Conservation (phyloP, 2,797 vertebrate genomes). For the Caiman crocodilus region DNA sequence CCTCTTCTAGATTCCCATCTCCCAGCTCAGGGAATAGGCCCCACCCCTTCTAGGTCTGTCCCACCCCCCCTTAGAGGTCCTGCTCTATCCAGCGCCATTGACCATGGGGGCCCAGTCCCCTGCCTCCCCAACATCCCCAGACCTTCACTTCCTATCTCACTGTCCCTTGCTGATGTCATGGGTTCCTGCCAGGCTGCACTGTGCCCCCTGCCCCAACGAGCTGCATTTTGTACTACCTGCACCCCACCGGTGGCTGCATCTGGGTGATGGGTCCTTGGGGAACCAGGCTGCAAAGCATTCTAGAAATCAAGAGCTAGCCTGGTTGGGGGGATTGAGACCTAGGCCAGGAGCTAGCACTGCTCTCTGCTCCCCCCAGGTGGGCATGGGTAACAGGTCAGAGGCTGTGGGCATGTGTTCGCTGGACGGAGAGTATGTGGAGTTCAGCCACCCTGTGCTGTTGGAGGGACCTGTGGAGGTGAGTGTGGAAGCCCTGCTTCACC, state of each 20-base stretch:
- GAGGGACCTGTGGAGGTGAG: slow-evolving; percentile 91
- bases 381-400: slow-evolving; percentile 67
- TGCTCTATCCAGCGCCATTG: too few species aligned
- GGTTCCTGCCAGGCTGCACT: too few species aligned
- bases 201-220: too few species aligned
- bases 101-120: too few species aligned
- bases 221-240: too few species aligned
- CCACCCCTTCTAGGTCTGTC: too few species aligned
- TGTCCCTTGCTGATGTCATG: not conserved
- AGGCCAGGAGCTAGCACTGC: too few species aligned
- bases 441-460: slow-evolving; percentile 78
- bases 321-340: too few species aligned
- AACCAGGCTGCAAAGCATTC: not conserved
- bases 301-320: too few species aligned
- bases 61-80: too few species aligned
- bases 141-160: not conserved
- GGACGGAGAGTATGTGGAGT: slow-evolving; percentile 88
- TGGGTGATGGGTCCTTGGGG: not conserved
- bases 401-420: slow-evolving; percentile 89
- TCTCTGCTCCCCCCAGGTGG: slow-evolving; percentile 63
- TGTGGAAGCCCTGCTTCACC: not conserved
- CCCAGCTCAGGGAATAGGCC: too few species aligned
- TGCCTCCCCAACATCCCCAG: not conserved
- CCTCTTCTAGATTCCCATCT: too few species aligned
- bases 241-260: not conserved